Base-by-base conservation (phyloP, 2,113 vertebrate genomes). In the Lepus timidus region DNA sequence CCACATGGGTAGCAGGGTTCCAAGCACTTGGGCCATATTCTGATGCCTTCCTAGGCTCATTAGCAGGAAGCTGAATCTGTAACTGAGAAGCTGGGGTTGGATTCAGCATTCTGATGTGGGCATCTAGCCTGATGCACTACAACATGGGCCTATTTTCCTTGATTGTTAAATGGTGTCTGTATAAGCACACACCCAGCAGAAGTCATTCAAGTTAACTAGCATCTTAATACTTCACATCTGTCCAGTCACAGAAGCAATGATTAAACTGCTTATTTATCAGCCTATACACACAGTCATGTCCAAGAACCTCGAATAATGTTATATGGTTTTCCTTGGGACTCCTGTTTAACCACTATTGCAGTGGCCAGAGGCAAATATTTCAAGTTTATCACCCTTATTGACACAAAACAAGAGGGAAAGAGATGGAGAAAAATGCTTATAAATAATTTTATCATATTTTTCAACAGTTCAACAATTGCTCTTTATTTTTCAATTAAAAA, bases 241-340 rank as follows among this genome's bases (percentile, higher is more conserved):
- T 73, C 64, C 52, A 39, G 52, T 88, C 7, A 6, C 2, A 33
- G 39, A 73, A 9, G 13, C 12, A 52, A 11, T 65, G 20, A 82
- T 88, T 70, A 67, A 33, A 87, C 65, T 92, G 49, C 23, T 67
- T 74, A 20, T 70, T 94, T 76, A 70, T 64, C 52, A 81, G 55
- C 19, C 78, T 97, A 55, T 81, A 51, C 9, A 51, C 36, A 55
- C 23, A 76, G 61, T 20, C 65, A 84, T 76, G 94, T 95, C 51
- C 33, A 94, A 44, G 83, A 96, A 85, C 22, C 17, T 31, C 85
- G 84, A 86, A 94, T 88, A 81, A 87, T 31, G 1, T 74, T 80
- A 67, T 25, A 68, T 29, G n/a, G 8, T n/a, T 67, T 96, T 84
- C 27, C 31, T n/a, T 91, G 49, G 17, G 33, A 2, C 9, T 94